Evolutionary conservation across 2,888 invertebrate species (phyloP).

Genomic region (Serrognathus titanus): DNA sequence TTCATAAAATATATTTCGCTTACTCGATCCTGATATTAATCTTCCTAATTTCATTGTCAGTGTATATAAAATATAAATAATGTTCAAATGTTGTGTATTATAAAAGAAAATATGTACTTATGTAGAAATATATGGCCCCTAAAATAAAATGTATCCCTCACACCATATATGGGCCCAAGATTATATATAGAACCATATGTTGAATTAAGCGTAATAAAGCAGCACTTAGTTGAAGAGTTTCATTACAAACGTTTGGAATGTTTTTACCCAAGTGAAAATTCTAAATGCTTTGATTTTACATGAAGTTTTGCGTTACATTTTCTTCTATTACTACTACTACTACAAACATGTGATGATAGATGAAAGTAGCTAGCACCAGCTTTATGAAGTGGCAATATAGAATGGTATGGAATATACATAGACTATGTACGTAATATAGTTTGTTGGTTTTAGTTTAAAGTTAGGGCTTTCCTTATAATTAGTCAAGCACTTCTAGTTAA

Average conservation of each 20-base stretch:
- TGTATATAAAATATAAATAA: constrained; percentile 47
- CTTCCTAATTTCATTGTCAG: constrained; percentile 19
- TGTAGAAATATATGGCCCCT: constrained; percentile 29
- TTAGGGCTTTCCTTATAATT: neutral
- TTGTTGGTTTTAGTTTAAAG: neutral
- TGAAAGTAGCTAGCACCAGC: neutral
- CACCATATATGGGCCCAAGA: constrained; percentile 35
- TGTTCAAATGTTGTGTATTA: constrained; percentile 46
- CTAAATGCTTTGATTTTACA: neutral
- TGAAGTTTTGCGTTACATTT: neutral
- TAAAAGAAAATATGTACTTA: constrained; percentile 30
- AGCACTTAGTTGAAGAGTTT: constrained; percentile 2
- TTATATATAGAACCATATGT: neutral
- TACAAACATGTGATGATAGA: too few species aligned
- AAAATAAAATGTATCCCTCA: constrained; percentile 27
- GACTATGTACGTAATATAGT: neutral
- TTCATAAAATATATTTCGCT: neutral
- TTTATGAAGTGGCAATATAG: neutral
- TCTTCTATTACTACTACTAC: too few species aligned
- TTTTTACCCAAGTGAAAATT: neutral
- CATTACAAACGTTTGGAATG: neutral
- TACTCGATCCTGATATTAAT: constrained; percentile 4
- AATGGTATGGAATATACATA: neutral
- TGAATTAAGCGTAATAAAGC: neutral
- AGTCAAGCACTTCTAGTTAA: neutral